Percentiles rank a stretch among this genome's conserved stretches.
Evolutionary conservation across 2,797 vertebrate genomes (phyloP).

Genomic region (Zenarchopterus dispar): DNA sequence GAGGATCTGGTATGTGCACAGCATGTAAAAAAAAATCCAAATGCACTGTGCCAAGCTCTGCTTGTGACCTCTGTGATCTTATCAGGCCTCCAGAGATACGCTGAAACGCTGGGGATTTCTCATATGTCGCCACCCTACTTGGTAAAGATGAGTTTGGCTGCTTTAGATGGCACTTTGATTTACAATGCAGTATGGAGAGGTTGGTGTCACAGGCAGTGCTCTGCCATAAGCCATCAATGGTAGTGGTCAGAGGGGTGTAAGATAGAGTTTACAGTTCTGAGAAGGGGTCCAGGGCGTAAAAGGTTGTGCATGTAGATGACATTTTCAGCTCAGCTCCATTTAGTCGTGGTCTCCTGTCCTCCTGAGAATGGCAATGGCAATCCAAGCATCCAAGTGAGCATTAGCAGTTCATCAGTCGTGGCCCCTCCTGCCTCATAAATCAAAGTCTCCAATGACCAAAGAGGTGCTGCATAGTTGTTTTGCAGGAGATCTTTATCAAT

Average conservation of each 20-base stretch:
- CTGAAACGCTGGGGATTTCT: constrained; percentile 62
- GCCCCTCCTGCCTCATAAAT: constrained; percentile 65
- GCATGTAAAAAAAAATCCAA: constrained; percentile 60
- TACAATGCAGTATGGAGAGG: constrained; percentile 56
- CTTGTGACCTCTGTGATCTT: constrained; percentile 67
- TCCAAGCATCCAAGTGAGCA: constrained; percentile 64
- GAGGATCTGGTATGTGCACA: constrained; percentile 25
- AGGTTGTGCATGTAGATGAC: constrained; percentile 75
- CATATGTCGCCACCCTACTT: constrained; percentile 42
- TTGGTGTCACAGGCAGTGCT: constrained; percentile 47
- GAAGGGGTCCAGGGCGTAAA: constrained; percentile 67
- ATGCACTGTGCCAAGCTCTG: constrained; percentile 39
- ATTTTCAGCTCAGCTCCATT: constrained; percentile 70
- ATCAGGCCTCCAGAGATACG: constrained; percentile 52
- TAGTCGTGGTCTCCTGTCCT: constrained; percentile 45
- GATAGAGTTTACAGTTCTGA: constrained; percentile 77
- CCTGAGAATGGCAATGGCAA: constrained; percentile 56
- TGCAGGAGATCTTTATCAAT: constrained; percentile 67
- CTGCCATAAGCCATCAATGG: constrained; percentile 61
- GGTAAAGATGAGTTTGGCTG: constrained; percentile 43
- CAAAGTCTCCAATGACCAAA: constrained; percentile 70
- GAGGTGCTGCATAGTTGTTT: constrained; percentile 66
- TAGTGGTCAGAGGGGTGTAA: constrained; percentile 55
- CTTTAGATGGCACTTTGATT: constrained; percentile 73
- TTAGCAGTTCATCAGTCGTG: constrained; percentile 67